Conservation (phyloP, 2,797 vertebrate genomes). For the Cynopterus sphinx region DNA sequence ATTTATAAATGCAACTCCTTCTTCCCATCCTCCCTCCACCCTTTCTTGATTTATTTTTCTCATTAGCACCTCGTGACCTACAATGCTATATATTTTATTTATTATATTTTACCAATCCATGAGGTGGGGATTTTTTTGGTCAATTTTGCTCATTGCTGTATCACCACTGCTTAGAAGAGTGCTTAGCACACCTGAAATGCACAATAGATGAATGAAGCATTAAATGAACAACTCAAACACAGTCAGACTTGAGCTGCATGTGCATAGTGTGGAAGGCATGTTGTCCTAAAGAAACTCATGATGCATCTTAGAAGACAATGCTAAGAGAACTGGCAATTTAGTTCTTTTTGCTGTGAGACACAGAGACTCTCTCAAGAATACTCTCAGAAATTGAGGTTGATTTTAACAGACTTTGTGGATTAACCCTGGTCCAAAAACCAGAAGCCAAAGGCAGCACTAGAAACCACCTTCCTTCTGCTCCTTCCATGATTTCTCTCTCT, state of each 20-base stretch:
- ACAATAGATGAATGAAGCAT: neutral
- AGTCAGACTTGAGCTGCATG: neutral
- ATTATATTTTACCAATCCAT: neutral
- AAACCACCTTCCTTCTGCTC: neutral
- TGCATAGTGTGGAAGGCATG: neutral
- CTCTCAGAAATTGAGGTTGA: neutral
- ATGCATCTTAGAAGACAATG: neutral
- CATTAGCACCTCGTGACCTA: neutral
- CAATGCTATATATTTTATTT: neutral
- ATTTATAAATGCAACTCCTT: neutral
- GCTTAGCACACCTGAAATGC: neutral
- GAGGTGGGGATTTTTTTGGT: neutral
- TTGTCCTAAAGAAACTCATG: neutral
- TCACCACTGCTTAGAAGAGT: neutral
- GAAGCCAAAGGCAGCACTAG: neutral
- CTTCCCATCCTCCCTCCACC: neutral
- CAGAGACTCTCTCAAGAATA: neutral
- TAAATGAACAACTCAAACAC: neutral
- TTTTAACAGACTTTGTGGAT: neutral
- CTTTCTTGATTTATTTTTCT: neutral
- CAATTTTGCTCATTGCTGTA: neutral
- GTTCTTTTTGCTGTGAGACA: neutral
- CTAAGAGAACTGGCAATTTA: neutral
- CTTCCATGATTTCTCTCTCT: neutral
- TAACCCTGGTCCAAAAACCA: neutral